These are phyloP conservation scores for Rhingia campestris DNA, from an alignment of 2,888 invertebrate species.

Conservation along the genomic window DNA sequence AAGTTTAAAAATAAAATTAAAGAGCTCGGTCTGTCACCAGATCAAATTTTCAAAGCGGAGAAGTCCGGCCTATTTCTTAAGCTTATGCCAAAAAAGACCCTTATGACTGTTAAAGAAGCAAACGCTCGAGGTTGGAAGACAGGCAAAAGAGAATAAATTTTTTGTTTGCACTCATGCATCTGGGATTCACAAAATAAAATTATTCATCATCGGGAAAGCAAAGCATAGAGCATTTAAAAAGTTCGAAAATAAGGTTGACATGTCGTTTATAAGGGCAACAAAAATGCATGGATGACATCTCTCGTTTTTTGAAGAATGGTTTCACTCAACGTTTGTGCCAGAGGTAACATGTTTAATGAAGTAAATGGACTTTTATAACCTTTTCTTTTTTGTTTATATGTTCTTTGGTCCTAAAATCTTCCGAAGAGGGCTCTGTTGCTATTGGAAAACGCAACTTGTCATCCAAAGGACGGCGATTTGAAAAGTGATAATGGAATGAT, in stretches of 20 bases:
- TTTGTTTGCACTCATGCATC: neutral
- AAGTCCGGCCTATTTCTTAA: neutral
- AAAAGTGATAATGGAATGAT: too few species aligned
- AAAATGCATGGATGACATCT: too few species aligned
- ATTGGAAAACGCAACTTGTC: too few species aligned
- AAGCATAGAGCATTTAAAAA: too few species aligned
- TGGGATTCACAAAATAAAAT: neutral
- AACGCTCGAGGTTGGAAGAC: neutral
- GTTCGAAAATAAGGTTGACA: too few species aligned
- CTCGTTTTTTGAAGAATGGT: neutral
- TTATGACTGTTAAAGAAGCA: slow-evolving; percentile 15
- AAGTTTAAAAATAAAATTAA: too few species aligned
- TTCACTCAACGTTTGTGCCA: slow-evolving; percentile 10
- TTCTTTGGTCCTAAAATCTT: too few species aligned
- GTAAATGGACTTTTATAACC: neutral
- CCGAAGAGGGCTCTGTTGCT: too few species aligned
- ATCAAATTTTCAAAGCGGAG: slow-evolving; percentile 15
- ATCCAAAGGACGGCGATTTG: too few species aligned
- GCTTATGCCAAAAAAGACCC: slow-evolving; percentile 6
- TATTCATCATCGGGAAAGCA: slow-evolving; percentile 26
- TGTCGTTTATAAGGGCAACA: too few species aligned
- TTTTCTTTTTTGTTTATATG: neutral
- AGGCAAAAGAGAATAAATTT: neutral
- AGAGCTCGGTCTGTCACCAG: neutral
- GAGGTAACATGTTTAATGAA: slow-evolving; percentile 16